Conservation (phyloP, 23 tunicate species). For the Botrylloides violaceus region DNA sequence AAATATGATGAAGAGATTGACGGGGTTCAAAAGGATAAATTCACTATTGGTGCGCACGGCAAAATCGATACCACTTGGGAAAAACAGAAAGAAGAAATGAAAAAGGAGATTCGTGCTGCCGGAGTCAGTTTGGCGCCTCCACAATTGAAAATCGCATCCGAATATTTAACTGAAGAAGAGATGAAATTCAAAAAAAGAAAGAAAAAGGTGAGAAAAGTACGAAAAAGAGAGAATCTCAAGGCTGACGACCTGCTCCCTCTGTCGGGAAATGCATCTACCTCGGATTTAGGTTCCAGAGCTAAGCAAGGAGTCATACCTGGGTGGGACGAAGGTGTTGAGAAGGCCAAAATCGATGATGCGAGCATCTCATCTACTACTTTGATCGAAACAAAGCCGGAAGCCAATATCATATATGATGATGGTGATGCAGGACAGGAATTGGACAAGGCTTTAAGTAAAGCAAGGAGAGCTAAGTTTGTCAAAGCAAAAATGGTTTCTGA, state of each 20-base stretch:
- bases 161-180: constrained; percentile 81
- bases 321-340: constrained; percentile 42
- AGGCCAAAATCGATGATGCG: constrained; percentile 12
- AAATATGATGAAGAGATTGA: constrained; percentile 97
- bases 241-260: constrained; percentile 79
- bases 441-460: constrained; percentile 73
- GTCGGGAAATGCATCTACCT: constrained; percentile 28
- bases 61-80: constrained; percentile 77
- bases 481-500: constrained; percentile 26
- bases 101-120: constrained; percentile 83
- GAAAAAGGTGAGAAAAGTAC: constrained; percentile 40
- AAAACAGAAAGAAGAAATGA: constrained; percentile 83
- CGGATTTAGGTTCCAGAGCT: constrained; percentile 17
- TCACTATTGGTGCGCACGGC: constrained; percentile 82
- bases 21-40: constrained; percentile 50
- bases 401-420: constrained; percentile 50
- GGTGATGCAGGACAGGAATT: constrained; percentile 83
- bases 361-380: constrained; percentile 25
- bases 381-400: constrained; percentile 2
- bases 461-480: constrained; percentile 57
- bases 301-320: constrained; percentile 33
- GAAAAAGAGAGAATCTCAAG: constrained; percentile 47
- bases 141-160: constrained; percentile 69
- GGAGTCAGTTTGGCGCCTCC: constrained; percentile 63
- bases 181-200: constrained; percentile 60